These are phyloP conservation scores for Chamaea fasciata DNA, from an alignment of 2,113 vertebrate genomes.

Conservation along the genomic window DNA sequence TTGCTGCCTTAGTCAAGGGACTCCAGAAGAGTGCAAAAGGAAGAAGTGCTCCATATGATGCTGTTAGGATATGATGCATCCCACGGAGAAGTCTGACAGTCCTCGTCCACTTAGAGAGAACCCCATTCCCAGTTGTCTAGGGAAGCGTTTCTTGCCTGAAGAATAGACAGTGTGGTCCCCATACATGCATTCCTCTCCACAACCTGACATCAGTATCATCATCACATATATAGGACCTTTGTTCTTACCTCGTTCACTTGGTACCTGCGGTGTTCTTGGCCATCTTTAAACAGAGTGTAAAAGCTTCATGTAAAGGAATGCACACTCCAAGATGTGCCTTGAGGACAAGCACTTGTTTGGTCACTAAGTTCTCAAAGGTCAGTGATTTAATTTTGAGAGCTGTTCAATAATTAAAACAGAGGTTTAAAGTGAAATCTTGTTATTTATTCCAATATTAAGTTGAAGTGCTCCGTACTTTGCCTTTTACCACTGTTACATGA, in stretches of 20 bases:
- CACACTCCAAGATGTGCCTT: background rate
- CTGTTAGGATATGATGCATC: background rate
- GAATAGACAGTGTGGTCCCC: background rate
- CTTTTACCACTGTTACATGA: background rate
- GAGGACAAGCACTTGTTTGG: conserved; percentile 24
- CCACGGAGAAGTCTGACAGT: background rate
- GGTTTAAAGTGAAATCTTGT: background rate
- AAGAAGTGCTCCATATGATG: background rate
- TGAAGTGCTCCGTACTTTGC: background rate
- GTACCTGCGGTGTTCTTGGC: background rate
- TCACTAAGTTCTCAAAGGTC: conserved; percentile 54
- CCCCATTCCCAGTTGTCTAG: background rate
- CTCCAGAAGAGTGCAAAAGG: background rate
- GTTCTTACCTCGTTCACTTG: conserved; percentile 45
- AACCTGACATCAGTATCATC: background rate
- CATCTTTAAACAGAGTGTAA: background rate
- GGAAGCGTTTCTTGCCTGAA: background rate
- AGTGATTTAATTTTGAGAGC: conserved; percentile 34
- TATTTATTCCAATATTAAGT: conserved; percentile 22
- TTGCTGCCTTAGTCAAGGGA: background rate
- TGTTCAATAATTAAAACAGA: conserved; percentile 65
- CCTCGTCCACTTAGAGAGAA: background rate
- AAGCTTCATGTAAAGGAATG: background rate
- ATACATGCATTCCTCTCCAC: background rate
- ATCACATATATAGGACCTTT: background rate